Base-by-base conservation (phyloP, 2,113 vertebrate species). In the Actinemys pallida region DNA sequence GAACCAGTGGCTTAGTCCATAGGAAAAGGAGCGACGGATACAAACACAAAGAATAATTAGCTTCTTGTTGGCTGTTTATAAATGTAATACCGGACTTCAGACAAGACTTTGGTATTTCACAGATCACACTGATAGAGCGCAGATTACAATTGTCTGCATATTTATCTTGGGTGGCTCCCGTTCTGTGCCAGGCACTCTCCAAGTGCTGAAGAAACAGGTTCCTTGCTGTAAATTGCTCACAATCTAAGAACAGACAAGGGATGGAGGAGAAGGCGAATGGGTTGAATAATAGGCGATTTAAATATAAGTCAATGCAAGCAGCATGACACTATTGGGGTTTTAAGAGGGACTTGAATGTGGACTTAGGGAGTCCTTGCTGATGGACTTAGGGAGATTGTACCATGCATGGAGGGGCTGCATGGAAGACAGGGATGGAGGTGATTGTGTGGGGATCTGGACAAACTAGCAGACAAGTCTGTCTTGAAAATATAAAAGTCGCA, bases 51-150 rank as follows among this genome's bases (percentile, higher is more conserved):
- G 92, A 95, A 79, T 95, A 96, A 97, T 96, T 95, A 93, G 82
- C 93, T 95, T 79, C 94, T 95, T 96, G 93, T 96, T 97, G 96
- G 89, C 93, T 59, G 57, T 97, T 97, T 94, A 92, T 90, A 95
- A 94, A 93, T 85, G 90, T 59, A 97, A 95, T 94, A 52, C 78
- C 19, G 20, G 87, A 95, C 89, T 96, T 96, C 96, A 95, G 95
- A 96, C 90, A 95, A 94, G 90, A 85, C 13, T 0, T 65, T 93
- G 65, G n/a, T 88, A 13, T 96, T 92, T 75, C n/a, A 57, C 3
- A 92, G 90, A 89, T 95, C 92, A 86, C 72, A 84, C 35, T 90
- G 93, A 96, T 80, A 88, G 92, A 95, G 78, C 86, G 72, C 81
- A 96, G 89, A 95, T 96, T 95, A 90, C 92, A 88, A 83, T 95